A percentile compares a stretch with the other conserved stretches of the same genome.
Evolutionary conservation across 2,888 invertebrate genomes (phyloP).

Genomic region (Acronicta leporina): DNA sequence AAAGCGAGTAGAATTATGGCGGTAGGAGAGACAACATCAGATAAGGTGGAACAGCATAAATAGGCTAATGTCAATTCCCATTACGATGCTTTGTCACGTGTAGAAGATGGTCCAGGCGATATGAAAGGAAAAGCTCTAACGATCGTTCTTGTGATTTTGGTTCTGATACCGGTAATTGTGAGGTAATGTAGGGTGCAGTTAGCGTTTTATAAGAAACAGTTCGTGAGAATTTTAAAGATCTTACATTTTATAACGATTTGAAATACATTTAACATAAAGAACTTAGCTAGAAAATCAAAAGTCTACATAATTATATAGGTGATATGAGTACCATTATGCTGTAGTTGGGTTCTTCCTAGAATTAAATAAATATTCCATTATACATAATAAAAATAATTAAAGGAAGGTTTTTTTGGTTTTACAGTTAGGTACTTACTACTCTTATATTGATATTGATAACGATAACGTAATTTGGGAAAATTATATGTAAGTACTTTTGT

Average conservation of each 20-base stretch:
- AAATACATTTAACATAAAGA: too few relatives aligned
- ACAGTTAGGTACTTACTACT: too few relatives aligned
- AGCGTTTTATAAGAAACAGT: background rate
- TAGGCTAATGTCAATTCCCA: conserved; percentile 83
- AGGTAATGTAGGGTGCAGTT: conserved; percentile 10
- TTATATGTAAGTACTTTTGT: too few relatives aligned
- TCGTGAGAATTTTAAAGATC: background rate
- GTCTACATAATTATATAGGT: too few relatives aligned
- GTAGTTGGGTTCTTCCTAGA: too few relatives aligned
- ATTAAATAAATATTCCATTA: too few relatives aligned
- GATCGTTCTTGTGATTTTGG: conserved; percentile 43
- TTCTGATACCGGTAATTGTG: conserved; percentile 40
- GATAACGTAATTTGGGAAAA: too few relatives aligned
- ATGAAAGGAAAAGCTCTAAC: conserved; percentile 55
- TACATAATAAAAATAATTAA: too few relatives aligned
- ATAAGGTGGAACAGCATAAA: conserved; percentile 75
- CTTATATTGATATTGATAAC: too few relatives aligned
- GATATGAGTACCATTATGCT: too few relatives aligned
- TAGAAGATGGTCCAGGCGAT: conserved; percentile 71
- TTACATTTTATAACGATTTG: background rate
- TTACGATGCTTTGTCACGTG: conserved; percentile 84
- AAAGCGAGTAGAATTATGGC: conserved; percentile 71
- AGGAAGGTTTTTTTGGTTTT: too few relatives aligned
- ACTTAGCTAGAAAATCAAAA: too few relatives aligned
- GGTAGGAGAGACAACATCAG: conserved; percentile 71